Conservation (phyloP, 2,113 vertebrate species). For the Prietella phreatophila region DNA sequence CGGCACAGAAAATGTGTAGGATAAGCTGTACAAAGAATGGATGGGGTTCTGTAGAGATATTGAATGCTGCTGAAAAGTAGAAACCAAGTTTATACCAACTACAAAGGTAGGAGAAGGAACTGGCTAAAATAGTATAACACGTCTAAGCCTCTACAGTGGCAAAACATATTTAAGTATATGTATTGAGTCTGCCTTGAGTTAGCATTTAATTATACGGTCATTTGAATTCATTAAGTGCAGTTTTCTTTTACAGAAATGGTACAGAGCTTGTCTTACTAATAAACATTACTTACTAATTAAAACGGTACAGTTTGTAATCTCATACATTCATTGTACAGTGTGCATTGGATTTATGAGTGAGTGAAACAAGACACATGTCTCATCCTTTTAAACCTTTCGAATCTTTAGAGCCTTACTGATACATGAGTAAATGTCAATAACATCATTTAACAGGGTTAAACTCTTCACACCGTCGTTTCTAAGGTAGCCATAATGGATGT, state of each 20-base stretch:
- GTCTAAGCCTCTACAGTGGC: not conserved
- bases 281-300: not conserved
- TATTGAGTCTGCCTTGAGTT: not conserved
- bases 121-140: not conserved
- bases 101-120: not conserved
- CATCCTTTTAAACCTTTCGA: not conserved
- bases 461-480: not conserved
- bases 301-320: not conserved
- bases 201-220: not conserved
- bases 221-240: not conserved
- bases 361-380: not conserved
- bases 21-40: too few relatives aligned
- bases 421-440: not conserved
- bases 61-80: not conserved
- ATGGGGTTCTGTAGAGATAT: not conserved
- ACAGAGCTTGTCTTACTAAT: not conserved
- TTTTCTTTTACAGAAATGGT: not conserved
- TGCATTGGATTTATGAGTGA: not conserved
- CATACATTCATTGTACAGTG: not conserved
- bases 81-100: not conserved
- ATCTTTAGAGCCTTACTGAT: not conserved
- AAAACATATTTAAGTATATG: not conserved
- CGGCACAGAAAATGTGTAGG: too few relatives aligned
- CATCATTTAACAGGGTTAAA: not conserved
- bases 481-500: not conserved